Percentiles rank a stretch among this genome's conserved stretches.
phyloP scores from a whole-genome alignment of 2,797 vertebrate species.

The Yasuhikotakia modesta region DNA sequence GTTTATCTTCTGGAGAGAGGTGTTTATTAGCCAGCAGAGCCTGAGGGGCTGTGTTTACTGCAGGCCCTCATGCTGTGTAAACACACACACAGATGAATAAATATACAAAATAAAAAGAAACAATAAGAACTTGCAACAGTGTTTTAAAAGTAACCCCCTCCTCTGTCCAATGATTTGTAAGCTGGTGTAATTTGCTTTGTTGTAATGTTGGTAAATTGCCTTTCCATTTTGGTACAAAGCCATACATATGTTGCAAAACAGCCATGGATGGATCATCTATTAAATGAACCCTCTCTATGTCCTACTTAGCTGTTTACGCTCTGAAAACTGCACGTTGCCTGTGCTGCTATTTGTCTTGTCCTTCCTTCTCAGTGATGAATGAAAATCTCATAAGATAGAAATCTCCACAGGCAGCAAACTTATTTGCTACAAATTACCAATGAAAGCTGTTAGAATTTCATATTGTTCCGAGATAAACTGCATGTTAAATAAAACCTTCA shows the following conservation, averaged over 20 bases:
- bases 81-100: constrained; percentile 17
- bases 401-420: constrained; percentile 30
- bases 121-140: constrained; percentile 18
- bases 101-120: constrained; percentile 23
- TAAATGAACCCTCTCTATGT: constrained; percentile 1
- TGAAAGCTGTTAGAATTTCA: constrained; percentile 16
- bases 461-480: constrained; percentile 38
- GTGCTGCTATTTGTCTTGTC: constrained; percentile 4
- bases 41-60: constrained; percentile 48
- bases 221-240: constrained; percentile 12
- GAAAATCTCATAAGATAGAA: constrained; percentile 23
- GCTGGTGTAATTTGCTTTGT: neutral
- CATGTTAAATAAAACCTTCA: constrained; percentile 14
- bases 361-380: constrained; percentile 53
- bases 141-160: neutral
- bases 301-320: constrained; percentile 14
- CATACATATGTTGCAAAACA: constrained; percentile 27
- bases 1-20: constrained; percentile 44
- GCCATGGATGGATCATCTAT: neutral
- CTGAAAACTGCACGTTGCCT: constrained; percentile 18
- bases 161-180: neutral
- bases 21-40: constrained; percentile 53
- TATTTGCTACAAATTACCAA: constrained; percentile 26
- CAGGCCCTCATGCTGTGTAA: constrained; percentile 34
- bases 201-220: neutral